Conservation (phyloP, 2,888 invertebrate species). For the Unio delphinus region DNA sequence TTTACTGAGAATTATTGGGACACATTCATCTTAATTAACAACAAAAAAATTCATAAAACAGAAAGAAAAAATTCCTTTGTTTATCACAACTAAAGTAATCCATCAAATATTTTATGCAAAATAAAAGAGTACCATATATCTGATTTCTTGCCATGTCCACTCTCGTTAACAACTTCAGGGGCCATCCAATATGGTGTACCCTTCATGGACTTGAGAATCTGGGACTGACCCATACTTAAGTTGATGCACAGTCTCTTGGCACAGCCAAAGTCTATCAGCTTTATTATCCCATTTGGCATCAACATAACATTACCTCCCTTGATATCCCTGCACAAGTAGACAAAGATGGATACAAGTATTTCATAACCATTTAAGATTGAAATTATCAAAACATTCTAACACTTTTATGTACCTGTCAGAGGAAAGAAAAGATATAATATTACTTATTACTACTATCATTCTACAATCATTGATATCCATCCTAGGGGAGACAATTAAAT, state of each 20-base stretch:
- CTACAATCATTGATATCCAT: no score
- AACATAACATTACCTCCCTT: slow-evolving; percentile 72
- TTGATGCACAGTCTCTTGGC: slow-evolving; percentile 70
- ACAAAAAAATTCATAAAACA: background rate
- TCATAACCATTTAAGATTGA: background rate
- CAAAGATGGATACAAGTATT: no score
- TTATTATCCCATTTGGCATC: slow-evolving; percentile 70
- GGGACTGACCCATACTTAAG: slow-evolving; percentile 62
- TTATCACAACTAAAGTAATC: background rate
- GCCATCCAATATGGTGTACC: slow-evolving; percentile 73
- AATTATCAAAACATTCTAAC: background rate
- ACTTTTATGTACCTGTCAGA: background rate
- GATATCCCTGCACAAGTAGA: slow-evolving; percentile 64
- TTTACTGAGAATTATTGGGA: background rate
- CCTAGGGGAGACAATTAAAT: no score
- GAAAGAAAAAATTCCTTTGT: no score
- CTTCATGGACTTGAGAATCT: slow-evolving; percentile 70
- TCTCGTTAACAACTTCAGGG: slow-evolving; percentile 71
- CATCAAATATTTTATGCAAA: background rate
- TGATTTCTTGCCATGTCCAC: slow-evolving; percentile 71
- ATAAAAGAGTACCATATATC: slow-evolving; percentile 66
- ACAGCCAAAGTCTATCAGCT: slow-evolving; percentile 72
- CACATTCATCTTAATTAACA: background rate
- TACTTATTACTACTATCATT: no score
- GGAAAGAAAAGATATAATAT: slow-evolving; percentile 1